A percentile compares a stretch with the other conserved stretches of the same genome.
These are phyloP conservation scores for Sericinus montela DNA, from an alignment of 2,888 invertebrate genomes.

Conservation along the genomic window DNA sequence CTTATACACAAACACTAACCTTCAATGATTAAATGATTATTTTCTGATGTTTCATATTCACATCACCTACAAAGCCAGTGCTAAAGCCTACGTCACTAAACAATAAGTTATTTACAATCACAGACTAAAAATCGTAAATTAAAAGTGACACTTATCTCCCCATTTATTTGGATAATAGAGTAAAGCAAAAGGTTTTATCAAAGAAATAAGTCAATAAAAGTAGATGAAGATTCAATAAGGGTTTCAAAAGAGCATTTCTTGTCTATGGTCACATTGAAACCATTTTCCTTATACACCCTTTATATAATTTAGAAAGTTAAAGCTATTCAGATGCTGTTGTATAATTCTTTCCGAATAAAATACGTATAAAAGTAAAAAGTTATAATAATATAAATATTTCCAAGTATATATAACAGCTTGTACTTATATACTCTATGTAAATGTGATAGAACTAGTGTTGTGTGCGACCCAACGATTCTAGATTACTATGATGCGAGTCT, in stretches of 20 bases:
- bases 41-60: not conserved
- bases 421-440: too few relatives aligned
- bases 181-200: not conserved
- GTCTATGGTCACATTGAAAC: not conserved
- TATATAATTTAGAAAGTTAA: not conserved
- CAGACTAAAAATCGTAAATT: slow-evolving; percentile 26
- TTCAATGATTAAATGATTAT: not conserved
- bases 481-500: slow-evolving; percentile 66
- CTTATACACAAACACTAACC: not conserved
- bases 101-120: slow-evolving; percentile 35
- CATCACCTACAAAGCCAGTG: slow-evolving; percentile 21
- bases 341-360: too few relatives aligned
- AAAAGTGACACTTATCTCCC: not conserved
- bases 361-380: not conserved
- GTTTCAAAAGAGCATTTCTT: not conserved
- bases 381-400: not conserved
- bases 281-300: not conserved
- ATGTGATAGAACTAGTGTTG: slow-evolving; percentile 20
- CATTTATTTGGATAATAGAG: too few relatives aligned
- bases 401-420: not conserved
- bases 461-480: slow-evolving; percentile 47
- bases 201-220: too few relatives aligned
- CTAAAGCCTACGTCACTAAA: slow-evolving; percentile 17
- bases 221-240: too few relatives aligned
- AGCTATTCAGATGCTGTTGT: not conserved